Base-by-base conservation (phyloP, 2,113 vertebrate species). In the Mobula birostris region DNA sequence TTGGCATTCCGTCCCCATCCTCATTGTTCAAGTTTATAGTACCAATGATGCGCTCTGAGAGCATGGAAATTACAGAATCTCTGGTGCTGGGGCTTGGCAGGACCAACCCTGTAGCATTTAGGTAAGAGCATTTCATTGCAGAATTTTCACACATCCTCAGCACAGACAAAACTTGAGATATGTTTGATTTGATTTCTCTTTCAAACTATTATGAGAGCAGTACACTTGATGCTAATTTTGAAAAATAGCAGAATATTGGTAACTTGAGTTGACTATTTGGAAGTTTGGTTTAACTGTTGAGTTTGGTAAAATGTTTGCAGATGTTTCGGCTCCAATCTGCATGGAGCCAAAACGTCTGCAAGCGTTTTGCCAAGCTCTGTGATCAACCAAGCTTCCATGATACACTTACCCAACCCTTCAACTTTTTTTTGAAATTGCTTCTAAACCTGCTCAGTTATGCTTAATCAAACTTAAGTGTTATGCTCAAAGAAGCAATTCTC, bases 21-120 rank as follows among this genome's bases (percentile, higher is more conserved):
- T 99, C 98, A 95, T 96, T 99, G 95, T 99, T 99, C 97, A 99
- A 99, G 97, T 98, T 99, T 96, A 97, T 99, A 95, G 99, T 99
- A 96, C 99, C 99, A 58, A 99, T 99, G 98, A 99, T 99, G 98
- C 98, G 99, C 97, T 99, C 99, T 94, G 99, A 99, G 97, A 99
- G 99, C 97, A 98, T 99, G 98, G 99, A 99, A 96, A 98, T 99
- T 96, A 99, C 99, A 40, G 99, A 99, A 97, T 99, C 99, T 96
- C 98, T 99, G 79, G 99, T 99, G 94, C 97, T 99, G 96, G 99
- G 99, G 95, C 99, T 99, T 97, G 99, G 99, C 98, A 97, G 98
- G 98, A 99, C 99, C 98, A 99, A 98, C 97, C 98, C 98, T 66
- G 96, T 98, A 95, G 99, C 98, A 95, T 99, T 99, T 96, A 98